Percentiles rank a stretch among this genome's conserved stretches.
These are phyloP conservation scores for Scolopax bukidnonensis DNA, from an alignment of 2,797 vertebrate genomes.

Conservation along the genomic window DNA sequence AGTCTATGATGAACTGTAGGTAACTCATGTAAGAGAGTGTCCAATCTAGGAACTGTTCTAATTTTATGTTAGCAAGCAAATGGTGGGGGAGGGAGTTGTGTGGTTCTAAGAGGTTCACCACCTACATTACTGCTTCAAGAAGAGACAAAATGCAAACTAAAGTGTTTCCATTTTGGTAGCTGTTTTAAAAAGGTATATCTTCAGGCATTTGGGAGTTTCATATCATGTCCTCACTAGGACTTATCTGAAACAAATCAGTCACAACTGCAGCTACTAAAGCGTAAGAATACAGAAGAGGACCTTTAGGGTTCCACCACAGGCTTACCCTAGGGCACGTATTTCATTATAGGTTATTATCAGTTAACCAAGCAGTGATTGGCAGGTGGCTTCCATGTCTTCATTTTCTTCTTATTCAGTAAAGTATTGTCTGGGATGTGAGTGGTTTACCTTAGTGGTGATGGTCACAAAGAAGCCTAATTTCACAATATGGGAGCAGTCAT, in stretches of 20 bases:
- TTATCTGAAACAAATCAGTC: background rate
- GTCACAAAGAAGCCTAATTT: background rate
- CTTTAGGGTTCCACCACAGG: background rate
- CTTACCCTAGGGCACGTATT: background rate
- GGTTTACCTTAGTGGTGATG: background rate
- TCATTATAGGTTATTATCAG: background rate
- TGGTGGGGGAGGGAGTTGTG: rapidly evolving
- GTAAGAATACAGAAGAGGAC: background rate
- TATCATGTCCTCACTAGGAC: background rate
- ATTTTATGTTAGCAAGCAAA: background rate
- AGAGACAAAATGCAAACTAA: background rate
- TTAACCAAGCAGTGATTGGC: background rate
- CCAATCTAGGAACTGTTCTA: background rate
- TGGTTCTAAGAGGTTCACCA: background rate
- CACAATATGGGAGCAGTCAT: background rate
- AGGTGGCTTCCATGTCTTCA: background rate
- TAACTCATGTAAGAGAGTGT: background rate
- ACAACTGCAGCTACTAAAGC: background rate
- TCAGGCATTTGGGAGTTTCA: background rate
- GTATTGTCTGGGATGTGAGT: background rate
- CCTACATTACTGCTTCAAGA: background rate
- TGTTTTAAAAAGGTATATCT: background rate
- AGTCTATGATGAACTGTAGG: background rate
- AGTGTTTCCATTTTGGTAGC: background rate
- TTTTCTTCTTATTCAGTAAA: background rate